Evolutionary conservation across 2,113 vertebrate species (phyloP), one percentile per base, ranked within the genome.

Genomic region (Hippocampus zosterae): DNA sequence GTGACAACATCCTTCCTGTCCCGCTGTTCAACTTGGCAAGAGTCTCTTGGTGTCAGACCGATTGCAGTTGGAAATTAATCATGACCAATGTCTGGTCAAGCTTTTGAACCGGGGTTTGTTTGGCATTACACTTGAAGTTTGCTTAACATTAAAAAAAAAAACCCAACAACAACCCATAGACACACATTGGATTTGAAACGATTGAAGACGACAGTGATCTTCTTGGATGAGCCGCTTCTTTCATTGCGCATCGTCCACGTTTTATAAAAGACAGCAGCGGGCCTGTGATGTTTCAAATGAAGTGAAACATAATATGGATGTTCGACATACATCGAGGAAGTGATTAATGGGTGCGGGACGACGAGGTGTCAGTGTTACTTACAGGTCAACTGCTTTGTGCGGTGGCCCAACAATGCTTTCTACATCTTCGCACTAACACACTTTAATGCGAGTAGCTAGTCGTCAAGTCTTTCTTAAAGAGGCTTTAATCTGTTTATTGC

Each of bases 231-330:
- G 63, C n/a, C 9, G 15, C 37, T 15, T 44, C 23, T 27, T 46
- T 9, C 25, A 46, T 93, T 94, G 94, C 93, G 94, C 93, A 93
- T 94, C 93, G 94, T 92, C 92, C 94, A 90, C 90, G 89, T 85
- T 90, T 92, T 90, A 90, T 92, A 90, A 95, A 94, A 94, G 92
- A 94, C 92, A 94, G 92, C 92, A 94, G 89, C 91, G 91, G 93
- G 92, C 93, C 12, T 64, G 92, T 95, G 91, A 94, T 92, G 91
- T 93, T 91, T 90, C 88, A 94, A 96, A 95, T 95, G 93, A 95
- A 94, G 92, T 94, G 94, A 95, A 94, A 95, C 89, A 92, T 94
- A 92, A 93, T 93, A 93, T 27, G 63, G 25, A 93, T 91, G 93
- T 88, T 87, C 82, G 79, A 77, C 87, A 18, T 90, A 93, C 92